Evolutionary conservation across 2,888 invertebrate genomes (phyloP).

Genomic region (Mythimna pallens): DNA sequence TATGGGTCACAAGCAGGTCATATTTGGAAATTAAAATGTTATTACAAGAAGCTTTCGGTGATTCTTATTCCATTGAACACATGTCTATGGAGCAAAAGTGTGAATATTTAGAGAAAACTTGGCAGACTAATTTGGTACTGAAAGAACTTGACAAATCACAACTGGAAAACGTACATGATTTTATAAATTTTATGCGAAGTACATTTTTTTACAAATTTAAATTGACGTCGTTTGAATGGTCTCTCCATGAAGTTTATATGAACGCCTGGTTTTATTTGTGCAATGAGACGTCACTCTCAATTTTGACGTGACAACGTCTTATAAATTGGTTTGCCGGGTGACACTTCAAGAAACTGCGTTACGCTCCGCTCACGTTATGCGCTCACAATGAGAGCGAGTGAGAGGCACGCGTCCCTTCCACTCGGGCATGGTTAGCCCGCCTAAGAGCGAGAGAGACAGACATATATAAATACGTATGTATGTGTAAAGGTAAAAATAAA

Average conservation of each 20-base stretch:
- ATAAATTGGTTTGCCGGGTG: no score
- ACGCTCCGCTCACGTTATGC: no score
- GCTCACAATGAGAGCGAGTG: no score
- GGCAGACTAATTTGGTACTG: constrained; percentile 30
- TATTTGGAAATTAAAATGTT: constrained; percentile 38
- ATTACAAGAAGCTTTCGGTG: constrained; percentile 44
- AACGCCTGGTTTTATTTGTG: not conserved
- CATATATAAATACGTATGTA: no score
- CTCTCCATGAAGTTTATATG: not conserved
- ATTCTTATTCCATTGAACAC: constrained; percentile 25
- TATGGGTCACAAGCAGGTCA: constrained; percentile 57
- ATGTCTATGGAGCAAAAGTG: constrained; percentile 22
- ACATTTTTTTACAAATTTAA: not conserved
- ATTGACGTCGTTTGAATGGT: not conserved
- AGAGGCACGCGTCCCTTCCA: no score
- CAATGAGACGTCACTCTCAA: not conserved
- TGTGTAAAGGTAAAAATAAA: no score
- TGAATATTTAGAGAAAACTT: no score
- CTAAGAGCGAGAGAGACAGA: no score
- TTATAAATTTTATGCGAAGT: no score
- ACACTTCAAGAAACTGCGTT: no score
- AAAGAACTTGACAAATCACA: constrained; percentile 25
- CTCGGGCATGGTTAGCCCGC: no score
- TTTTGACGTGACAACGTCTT: no score
- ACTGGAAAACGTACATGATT: constrained; percentile 24